Base-by-base conservation (phyloP, 2,888 invertebrate genomes). In the Operophtera brumata region DNA sequence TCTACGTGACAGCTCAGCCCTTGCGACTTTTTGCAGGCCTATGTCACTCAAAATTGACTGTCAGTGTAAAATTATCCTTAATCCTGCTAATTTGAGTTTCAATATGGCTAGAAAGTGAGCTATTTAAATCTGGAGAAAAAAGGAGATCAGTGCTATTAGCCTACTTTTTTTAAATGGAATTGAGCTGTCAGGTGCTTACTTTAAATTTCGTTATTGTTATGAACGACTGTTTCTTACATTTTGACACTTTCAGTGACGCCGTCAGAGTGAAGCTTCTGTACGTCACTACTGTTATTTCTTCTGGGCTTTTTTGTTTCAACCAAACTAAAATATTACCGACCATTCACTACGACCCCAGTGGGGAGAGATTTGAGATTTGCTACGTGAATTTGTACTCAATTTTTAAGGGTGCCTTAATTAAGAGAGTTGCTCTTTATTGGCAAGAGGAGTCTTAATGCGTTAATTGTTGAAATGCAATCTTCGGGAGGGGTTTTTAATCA, bases 401-500 rank as follows among this genome's bases (percentile, higher is more conserved):
- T 90, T 90, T 90, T 89, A 90, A 88, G 86, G 82, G 79, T 78
- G 85, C 75, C 79, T 89, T 89, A 89, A 90, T 90, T 90, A 90
- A 90, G 86, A 82, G 82, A 84, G 82, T 76, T 79, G 77, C 84
- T 86, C 86, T 87, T 88, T 88, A 87, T 88, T 87, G 87, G 86
- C 83, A 77, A 80, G 80, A 77, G 79, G 76, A 81, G 77, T 82
- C 85, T 84, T 89, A 90, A 90, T 90, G 89, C 88, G 87, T 89
- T 90, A 89, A 90, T 89, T 90, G 90, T 90, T 79, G 82, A 85
- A 90, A 89, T 89, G 89, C 89, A 90, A 90, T 90, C 90, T 86
- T 77, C 75, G 74, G 75, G 78, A 77, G 79, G 78, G 80, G 71
- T 77, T 85, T 86, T 86, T 80, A 86, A 88, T 87, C 86, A 88